phyloP scores from a whole-genome alignment of 2,888 invertebrate genomes.

The Miltochrista miniata region DNA sequence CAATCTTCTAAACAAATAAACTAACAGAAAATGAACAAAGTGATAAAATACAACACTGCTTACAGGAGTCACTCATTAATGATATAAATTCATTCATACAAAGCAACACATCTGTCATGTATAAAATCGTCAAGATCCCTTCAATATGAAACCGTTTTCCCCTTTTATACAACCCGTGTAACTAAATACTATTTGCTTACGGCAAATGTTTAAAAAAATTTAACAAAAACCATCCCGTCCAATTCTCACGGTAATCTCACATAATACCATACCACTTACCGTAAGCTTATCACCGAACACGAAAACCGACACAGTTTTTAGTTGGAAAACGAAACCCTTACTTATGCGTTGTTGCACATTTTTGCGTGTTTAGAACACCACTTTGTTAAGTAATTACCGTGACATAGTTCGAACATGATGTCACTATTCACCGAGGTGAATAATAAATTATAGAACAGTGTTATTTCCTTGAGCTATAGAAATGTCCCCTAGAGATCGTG shows the following conservation, averaged over 20 bases:
- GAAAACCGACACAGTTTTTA: slow-evolving; percentile 14
- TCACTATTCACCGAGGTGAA: slow-evolving; percentile 36
- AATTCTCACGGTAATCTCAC: slow-evolving; percentile 34
- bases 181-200: too few relatives aligned
- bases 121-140: not conserved
- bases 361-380: slow-evolving; percentile 17
- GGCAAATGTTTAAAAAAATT: slow-evolving; percentile 1
- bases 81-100: not conserved
- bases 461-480: slow-evolving; percentile 34
- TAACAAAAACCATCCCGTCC: slow-evolving; percentile 21
- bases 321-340: slow-evolving; percentile 21
- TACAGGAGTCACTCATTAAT: not conserved
- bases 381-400: slow-evolving; percentile 38
- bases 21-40: too few relatives aligned
- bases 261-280: slow-evolving; percentile 30
- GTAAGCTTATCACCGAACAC: slow-evolving; percentile 15
- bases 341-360: slow-evolving; percentile 29
- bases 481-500: slow-evolving; percentile 22
- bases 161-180: slow-evolving; percentile 13
- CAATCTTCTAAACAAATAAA: too few relatives aligned
- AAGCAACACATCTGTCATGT: not conserved
- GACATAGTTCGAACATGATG: slow-evolving; percentile 46
- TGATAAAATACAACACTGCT: not conserved
- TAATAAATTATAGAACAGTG: slow-evolving; percentile 26
- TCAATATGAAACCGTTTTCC: not conserved